A percentile compares a stretch with the other conserved stretches of the same genome.
Evolutionary conservation across 2,888 invertebrate genomes (phyloP).

Genomic region (Unio delphinus): DNA sequence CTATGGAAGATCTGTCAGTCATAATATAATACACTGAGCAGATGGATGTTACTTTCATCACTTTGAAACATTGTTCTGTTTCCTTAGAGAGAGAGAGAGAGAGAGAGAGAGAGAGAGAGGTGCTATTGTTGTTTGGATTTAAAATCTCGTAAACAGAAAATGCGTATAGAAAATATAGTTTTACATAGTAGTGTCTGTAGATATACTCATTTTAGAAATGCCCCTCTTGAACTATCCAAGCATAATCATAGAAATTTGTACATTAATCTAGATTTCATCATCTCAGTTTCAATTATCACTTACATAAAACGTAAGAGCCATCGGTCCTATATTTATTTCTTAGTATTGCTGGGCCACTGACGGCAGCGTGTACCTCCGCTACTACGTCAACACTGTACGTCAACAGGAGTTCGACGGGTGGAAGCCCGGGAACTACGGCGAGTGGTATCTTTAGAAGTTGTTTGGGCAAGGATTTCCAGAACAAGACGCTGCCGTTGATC

Average conservation of each 20-base stretch:
- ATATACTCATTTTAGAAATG: too few relatives aligned
- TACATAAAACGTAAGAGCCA: slow-evolving; percentile 17
- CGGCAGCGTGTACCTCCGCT: slow-evolving; percentile 17
- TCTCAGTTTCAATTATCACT: not conserved
- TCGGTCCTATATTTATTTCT: slow-evolving; percentile 12
- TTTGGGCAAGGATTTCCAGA: slow-evolving; percentile 9
- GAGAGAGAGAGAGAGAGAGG: too few relatives aligned
- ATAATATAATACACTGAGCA: too few relatives aligned
- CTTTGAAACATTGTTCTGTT: too few relatives aligned
- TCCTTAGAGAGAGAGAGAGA: too few relatives aligned
- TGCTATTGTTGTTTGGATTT: too few relatives aligned
- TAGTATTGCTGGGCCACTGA: slow-evolving; percentile 4
- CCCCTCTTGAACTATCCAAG: too few relatives aligned
- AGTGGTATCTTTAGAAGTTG: slow-evolving; percentile 18
- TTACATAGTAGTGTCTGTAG: too few relatives aligned
- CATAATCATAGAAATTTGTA: not conserved
- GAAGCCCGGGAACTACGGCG: slow-evolving; percentile 10
- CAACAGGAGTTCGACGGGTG: slow-evolving; percentile 19
- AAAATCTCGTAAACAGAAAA: too few relatives aligned
- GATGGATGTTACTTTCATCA: too few relatives aligned
- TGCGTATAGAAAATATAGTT: too few relatives aligned
- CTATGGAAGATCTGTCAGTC: too few relatives aligned
- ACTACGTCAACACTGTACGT: slow-evolving; percentile 11
- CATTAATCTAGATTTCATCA: not conserved
- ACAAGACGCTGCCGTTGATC: slow-evolving; percentile 9